Conservation (phyloP, 2,888 invertebrate species). For the Sceliomorpha sp. region DNA sequence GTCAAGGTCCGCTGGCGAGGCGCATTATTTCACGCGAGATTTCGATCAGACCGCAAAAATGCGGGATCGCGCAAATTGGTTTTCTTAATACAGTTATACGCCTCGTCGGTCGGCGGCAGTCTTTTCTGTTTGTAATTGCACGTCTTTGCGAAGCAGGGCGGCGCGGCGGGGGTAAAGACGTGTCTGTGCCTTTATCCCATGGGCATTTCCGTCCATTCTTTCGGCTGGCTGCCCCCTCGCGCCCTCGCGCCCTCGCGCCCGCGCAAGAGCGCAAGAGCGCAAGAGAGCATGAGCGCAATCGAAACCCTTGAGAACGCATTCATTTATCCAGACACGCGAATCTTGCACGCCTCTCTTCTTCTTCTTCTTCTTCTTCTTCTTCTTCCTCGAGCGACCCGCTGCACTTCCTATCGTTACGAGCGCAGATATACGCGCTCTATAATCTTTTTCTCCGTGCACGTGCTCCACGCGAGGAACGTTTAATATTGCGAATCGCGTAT, state of each 20-base stretch:
- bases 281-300: too few relatives aligned
- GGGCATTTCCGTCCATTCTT: slow-evolving; percentile 30
- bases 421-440: slow-evolving; percentile 34
- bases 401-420: slow-evolving; percentile 31
- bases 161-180: too few relatives aligned
- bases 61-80: slow-evolving; percentile 5
- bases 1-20: too few relatives aligned
- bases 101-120: neutral
- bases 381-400: slow-evolving; percentile 1
- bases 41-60: neutral
- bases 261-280: too few relatives aligned
- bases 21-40: slow-evolving; percentile 5
- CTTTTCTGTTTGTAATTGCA: slow-evolving; percentile 9
- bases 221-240: slow-evolving; percentile 4
- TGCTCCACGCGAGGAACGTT: slow-evolving; percentile 37
- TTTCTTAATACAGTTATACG: slow-evolving; percentile 21
- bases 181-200: too few relatives aligned
- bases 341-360: slow-evolving; percentile 36
- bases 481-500: slow-evolving; percentile 36
- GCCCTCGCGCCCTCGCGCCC: neutral
- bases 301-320: slow-evolving; percentile 23
- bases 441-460: slow-evolving; percentile 40
- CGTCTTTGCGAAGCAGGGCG: too few relatives aligned
- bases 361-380: too few relatives aligned
- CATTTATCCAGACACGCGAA: slow-evolving; percentile 42